Conservation (phyloP, 2,797 vertebrate species). For the Dicrostonyx torquatus region DNA sequence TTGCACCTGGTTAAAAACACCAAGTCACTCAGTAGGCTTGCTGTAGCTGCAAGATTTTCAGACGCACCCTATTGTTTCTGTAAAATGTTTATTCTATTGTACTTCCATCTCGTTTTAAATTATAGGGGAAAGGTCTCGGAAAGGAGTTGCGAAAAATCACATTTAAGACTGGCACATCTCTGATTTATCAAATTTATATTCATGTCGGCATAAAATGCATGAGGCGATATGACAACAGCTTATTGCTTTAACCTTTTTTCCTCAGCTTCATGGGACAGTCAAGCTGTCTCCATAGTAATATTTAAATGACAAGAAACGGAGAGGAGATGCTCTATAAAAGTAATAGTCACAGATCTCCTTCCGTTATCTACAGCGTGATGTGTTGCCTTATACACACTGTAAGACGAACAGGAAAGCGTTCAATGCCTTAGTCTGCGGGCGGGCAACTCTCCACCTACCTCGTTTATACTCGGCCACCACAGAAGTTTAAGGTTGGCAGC, state of each 20-base stretch:
- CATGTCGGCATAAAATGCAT: constrained; percentile 31
- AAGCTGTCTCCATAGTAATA: neutral
- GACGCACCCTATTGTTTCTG: constrained; percentile 19
- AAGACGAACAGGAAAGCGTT: neutral
- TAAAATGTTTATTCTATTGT: neutral
- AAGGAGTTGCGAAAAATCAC: constrained; percentile 3
- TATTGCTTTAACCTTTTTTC: neutral
- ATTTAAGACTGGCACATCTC: constrained; percentile 26
- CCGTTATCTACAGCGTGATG: neutral
- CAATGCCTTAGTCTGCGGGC: neutral
- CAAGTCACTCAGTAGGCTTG: neutral
- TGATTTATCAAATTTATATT: constrained; percentile 52
- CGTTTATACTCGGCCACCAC: neutral
- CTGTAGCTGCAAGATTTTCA: constrained; percentile 17
- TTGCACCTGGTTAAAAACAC: constrained; percentile 17
- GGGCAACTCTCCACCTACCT: neutral
- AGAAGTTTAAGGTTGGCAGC: neutral
- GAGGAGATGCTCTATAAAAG: constrained; percentile 1
- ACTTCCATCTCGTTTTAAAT: constrained; percentile 51
- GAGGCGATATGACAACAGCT: neutral
- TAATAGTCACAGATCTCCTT: neutral
- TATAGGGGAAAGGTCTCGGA: neutral
- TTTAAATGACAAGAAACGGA: neutral
- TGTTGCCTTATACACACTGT: neutral
- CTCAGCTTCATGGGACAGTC: neutral